Percentiles rank a stretch among this genome's conserved stretches.
These are phyloP conservation scores for Vanacampus margaritifer DNA, from an alignment of 2,113 vertebrate species.

Conservation along the genomic window DNA sequence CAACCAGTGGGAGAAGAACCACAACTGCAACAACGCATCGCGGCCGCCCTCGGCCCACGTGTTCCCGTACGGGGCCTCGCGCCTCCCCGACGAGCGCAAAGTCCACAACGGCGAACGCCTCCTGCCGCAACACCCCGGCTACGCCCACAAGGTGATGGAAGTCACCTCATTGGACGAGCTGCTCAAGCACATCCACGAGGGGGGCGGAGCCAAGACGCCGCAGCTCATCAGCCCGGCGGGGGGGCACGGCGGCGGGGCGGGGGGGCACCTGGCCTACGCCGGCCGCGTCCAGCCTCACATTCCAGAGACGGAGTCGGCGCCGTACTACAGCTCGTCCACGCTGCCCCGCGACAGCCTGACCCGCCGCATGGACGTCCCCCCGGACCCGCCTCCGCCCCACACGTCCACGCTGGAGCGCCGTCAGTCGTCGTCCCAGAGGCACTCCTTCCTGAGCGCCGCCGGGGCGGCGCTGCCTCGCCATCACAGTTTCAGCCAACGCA, in stretches of 20 bases:
- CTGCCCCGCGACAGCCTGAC: constrained; percentile 80
- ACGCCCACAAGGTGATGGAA: constrained; percentile 80
- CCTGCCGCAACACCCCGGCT: constrained; percentile 72
- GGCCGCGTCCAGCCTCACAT: constrained; percentile 78
- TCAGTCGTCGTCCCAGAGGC: constrained; percentile 73
- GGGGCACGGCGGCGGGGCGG: constrained; percentile 44
- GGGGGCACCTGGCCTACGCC: constrained; percentile 65
- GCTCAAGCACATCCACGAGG: constrained; percentile 83
- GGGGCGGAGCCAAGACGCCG: constrained; percentile 63
- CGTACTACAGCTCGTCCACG: constrained; percentile 79
- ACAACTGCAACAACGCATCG: constrained; percentile 84
- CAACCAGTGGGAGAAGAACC: constrained; percentile 87
- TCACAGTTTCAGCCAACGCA: constrained; percentile 77
- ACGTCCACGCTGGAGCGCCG: constrained; percentile 75
- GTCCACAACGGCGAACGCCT: constrained; percentile 75
- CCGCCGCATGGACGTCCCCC: constrained; percentile 83
- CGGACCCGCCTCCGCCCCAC: constrained; percentile 61
- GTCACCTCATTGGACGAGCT: constrained; percentile 87
- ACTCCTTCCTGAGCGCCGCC: constrained; percentile 67
- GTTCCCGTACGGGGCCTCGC: constrained; percentile 65
- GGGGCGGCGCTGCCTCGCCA: constrained; percentile 68
- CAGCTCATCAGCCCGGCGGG: constrained; percentile 69
- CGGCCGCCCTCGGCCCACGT: constrained; percentile 70
- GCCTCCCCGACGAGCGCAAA: constrained; percentile 75
- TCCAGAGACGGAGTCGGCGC: constrained; percentile 71